phyloP scores from a whole-genome alignment of 2,888 invertebrate species.

The Patella ulyssiponensis region DNA sequence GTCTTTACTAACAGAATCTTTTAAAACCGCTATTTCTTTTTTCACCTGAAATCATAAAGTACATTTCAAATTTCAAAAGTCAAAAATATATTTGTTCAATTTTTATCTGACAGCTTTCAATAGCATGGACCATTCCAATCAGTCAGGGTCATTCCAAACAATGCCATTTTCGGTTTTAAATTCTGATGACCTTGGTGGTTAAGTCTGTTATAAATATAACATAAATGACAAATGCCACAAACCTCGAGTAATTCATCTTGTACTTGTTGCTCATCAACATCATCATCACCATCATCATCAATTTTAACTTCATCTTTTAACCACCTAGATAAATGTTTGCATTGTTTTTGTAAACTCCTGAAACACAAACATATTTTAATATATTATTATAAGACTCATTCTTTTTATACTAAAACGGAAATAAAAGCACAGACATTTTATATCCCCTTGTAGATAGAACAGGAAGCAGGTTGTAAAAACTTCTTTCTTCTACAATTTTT shows the following conservation, averaged over 20 bases:
- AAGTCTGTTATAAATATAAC: too few relatives aligned
- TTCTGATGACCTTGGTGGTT: too few relatives aligned
- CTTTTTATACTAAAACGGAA: not conserved
- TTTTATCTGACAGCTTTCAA: too few relatives aligned
- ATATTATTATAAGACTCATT: not conserved
- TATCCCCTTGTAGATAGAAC: too few relatives aligned
- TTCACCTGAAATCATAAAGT: constrained; percentile 45
- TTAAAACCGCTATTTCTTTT: constrained; percentile 45
- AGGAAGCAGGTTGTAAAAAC: not conserved
- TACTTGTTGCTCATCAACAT: constrained; percentile 50
- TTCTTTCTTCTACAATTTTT: too few relatives aligned
- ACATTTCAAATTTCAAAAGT: not conserved
- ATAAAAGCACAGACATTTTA: not conserved
- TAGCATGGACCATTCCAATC: not conserved
- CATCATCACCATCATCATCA: constrained; percentile 40
- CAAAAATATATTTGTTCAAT: not conserved
- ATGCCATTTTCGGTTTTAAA: too few relatives aligned
- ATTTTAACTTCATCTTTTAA: constrained; percentile 42
- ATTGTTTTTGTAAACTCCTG: constrained; percentile 57
- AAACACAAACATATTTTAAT: constrained; percentile 10
- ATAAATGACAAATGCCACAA: too few relatives aligned
- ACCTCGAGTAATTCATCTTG: constrained; percentile 41
- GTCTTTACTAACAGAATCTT: constrained; percentile 44
- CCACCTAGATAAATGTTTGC: constrained; percentile 55
- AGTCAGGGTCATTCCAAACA: too few relatives aligned